phyloP scores from a whole-genome alignment of 2,797 vertebrate genomes.

The Chelidonichthys spinosus region DNA sequence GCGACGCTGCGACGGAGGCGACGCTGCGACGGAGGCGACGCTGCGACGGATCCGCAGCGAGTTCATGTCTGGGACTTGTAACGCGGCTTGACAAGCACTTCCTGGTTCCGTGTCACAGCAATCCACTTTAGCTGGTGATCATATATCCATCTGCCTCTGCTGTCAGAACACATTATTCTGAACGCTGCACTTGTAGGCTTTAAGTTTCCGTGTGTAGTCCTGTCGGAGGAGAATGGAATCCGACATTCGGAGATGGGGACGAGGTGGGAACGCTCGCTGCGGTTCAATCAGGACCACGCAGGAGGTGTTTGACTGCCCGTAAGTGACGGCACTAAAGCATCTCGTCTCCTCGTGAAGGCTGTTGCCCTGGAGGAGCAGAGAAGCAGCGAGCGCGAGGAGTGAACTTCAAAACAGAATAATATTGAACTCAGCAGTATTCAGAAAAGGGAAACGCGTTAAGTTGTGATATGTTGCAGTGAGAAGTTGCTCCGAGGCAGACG shows the following conservation, averaged over 20 bases:
- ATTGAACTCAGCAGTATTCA: slow-evolving; percentile 89
- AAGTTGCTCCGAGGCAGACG: slow-evolving; percentile 75
- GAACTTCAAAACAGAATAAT: slow-evolving; percentile 87
- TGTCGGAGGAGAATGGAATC: slow-evolving; percentile 51
- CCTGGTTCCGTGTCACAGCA: slow-evolving; percentile 77
- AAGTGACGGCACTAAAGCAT: slow-evolving; percentile 76
- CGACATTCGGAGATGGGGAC: slow-evolving; percentile 50
- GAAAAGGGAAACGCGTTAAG: slow-evolving; percentile 80
- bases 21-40: slow-evolving; percentile 41
- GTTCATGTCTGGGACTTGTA: slow-evolving; percentile 50
- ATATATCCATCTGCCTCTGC: slow-evolving; percentile 76
- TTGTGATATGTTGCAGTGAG: slow-evolving; percentile 79
- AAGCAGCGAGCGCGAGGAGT: slow-evolving; percentile 62
- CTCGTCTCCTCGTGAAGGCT: slow-evolving; percentile 63
- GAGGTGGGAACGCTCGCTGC: slow-evolving; percentile 31
- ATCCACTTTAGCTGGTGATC: slow-evolving; percentile 78
- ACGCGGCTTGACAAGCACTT: slow-evolving; percentile 76
- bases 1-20: slow-evolving; percentile 40
- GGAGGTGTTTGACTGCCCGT: slow-evolving; percentile 82
- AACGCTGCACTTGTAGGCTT: slow-evolving; percentile 66
- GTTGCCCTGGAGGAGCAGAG: slow-evolving; percentile 72
- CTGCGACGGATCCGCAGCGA: slow-evolving; percentile 45
- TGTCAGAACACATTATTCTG: slow-evolving; percentile 71
- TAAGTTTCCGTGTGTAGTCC: slow-evolving; percentile 55
- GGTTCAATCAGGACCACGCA: slow-evolving; percentile 70